Base-by-base conservation (phyloP, 2,797 vertebrate species). In the Coregonus sp. region DNA sequence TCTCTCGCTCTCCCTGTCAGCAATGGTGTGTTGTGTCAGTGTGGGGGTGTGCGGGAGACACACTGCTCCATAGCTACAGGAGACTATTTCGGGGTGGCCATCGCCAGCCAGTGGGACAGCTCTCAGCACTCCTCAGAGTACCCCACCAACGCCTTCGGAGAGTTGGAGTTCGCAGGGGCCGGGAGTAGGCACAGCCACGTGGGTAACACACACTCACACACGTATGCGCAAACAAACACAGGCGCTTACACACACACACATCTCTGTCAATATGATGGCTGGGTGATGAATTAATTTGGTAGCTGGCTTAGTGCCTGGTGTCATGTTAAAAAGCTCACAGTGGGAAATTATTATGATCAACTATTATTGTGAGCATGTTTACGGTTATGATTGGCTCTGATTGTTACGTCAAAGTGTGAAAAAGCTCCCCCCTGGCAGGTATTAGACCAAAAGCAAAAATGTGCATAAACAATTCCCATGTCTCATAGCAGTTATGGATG, bases 111-210 rank as follows among this genome's bases (percentile, higher is more conserved):
- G 76, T 97, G 96, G 96, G 88, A 95, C 83, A 92, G 93, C 6
- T 80, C 72, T 3, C 84, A 91, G 31, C 95, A 97, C 74, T 94
- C 96, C 0, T 95, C 95, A 0, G 95, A 96, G 80, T 85, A 75
- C 71, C 93, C 95, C 78, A 96, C 96, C 0, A 96, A 97, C 0
- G 96, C 96, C 65, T 97, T 89, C 0, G 96, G 96, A 72, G 93
- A 96, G 70, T 76, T 97, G 80, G 92, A 95, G 84, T 97, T 97
- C 79, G 73, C 89, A 0, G 95, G 95, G 0, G 85, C 92, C 0
- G 82, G 94, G 7, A 92, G 83, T 70, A 94, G 89, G 78, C 88
- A 90, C 80, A 94, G 94, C 83, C 89, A 95, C 65, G 96, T 96
- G 79, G 78, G 94, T 88, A 61, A 35, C 54, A 72, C 73, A 29